phyloP scores from a whole-genome alignment of 1,140 invertebrate genomes.

The Eufriesea mexicana region DNA sequence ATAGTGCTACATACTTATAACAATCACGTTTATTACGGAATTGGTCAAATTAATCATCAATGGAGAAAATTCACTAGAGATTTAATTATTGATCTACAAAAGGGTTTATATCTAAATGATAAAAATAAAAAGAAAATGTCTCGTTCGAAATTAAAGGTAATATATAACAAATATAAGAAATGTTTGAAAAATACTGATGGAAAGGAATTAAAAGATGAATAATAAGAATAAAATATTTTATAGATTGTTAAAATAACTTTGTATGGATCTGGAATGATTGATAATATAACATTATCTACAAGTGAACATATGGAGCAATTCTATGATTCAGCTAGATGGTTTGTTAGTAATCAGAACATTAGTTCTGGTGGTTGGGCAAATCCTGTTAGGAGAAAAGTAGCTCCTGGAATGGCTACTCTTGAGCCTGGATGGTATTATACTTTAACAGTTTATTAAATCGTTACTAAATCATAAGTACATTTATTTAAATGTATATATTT shows the following conservation, averaged over 20 bases:
- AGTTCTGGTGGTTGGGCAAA: slow-evolving; percentile 94
- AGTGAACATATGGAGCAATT: slow-evolving; percentile 94
- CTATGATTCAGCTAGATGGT: slow-evolving; percentile 96
- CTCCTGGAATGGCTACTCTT: slow-evolving; percentile 89
- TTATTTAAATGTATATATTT: slow-evolving; percentile 7
- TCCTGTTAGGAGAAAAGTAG: slow-evolving; percentile 90
- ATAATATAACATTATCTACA: slow-evolving; percentile 92
- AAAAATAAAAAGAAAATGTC: slow-evolving; percentile 88
- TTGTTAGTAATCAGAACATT: slow-evolving; percentile 92
- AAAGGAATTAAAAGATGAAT: not conserved
- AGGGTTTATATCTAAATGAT: slow-evolving; percentile 87
- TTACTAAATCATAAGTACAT: not conserved
- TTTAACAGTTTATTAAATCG: slow-evolving; percentile 10
- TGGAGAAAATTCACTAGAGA: slow-evolving; percentile 95
- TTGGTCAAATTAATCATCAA: slow-evolving; percentile 86
- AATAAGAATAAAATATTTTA: slow-evolving; percentile 10
- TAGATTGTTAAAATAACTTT: slow-evolving; percentile 86
- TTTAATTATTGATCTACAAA: slow-evolving; percentile 95
- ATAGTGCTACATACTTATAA: slow-evolving; percentile 88
- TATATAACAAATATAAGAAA: not conserved
- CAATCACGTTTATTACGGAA: slow-evolving; percentile 92
- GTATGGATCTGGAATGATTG: slow-evolving; percentile 89
- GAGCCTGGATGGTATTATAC: slow-evolving; percentile 89
- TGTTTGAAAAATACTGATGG: not conserved
- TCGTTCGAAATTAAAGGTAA: slow-evolving; percentile 89